Percentiles rank a stretch among this genome's conserved stretches.
These are phyloP conservation scores for Nesoenas mayeri DNA, from an alignment of 2,113 vertebrate genomes.

Conservation along the genomic window DNA sequence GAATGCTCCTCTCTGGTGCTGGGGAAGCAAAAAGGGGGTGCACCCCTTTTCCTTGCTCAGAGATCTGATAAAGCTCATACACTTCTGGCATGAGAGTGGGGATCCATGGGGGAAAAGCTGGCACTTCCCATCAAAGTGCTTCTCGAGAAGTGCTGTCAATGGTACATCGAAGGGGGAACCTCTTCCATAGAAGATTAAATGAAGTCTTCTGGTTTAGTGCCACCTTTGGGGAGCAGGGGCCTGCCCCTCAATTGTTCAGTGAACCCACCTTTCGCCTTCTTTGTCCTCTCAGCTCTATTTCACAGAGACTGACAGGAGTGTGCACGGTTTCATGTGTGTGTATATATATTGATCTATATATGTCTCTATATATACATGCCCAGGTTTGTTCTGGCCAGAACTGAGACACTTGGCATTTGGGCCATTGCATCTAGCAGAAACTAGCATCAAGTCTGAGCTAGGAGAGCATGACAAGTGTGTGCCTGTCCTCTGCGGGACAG, in stretches of 20 bases:
- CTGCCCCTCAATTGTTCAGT: neutral
- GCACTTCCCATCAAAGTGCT: neutral
- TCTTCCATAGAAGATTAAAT: neutral
- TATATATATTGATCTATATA: neutral
- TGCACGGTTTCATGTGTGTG: neutral
- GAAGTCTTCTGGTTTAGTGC: neutral
- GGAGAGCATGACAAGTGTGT: fast-evolving
- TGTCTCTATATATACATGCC: neutral
- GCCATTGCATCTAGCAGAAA: neutral
- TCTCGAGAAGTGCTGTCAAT: neutral
- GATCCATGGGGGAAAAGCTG: neutral
- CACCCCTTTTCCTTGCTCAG: neutral
- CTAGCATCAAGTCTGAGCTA: neutral
- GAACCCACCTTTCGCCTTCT: neutral
- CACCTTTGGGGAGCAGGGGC: neutral
- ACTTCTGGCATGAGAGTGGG: neutral
- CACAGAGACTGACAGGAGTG: neutral
- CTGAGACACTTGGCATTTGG: neutral
- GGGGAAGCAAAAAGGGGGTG: neutral
- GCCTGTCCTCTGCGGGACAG: neutral
- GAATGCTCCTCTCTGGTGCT: neutral
- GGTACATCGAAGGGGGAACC: neutral
- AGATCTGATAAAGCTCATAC: neutral
- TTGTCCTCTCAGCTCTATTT: neutral
- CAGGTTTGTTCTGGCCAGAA: neutral